phyloP scores from a whole-genome alignment of 2,888 invertebrate species.

The Teleiodes luculella region DNA sequence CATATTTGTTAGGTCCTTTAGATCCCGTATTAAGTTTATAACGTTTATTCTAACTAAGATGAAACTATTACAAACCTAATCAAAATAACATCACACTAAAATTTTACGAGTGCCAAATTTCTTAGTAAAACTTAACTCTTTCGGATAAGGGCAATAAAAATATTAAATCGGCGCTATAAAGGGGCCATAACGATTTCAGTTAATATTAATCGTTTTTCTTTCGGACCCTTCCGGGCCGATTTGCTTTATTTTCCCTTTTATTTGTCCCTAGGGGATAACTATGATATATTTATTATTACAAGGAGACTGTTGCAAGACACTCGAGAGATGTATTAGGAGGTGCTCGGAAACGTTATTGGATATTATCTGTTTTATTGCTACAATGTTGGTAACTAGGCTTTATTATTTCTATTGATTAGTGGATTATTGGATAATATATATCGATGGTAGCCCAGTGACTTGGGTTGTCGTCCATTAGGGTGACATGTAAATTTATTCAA shows the following conservation, averaged over 20 bases:
- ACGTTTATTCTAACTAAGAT: too few species aligned
- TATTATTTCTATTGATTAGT: conserved; percentile 6
- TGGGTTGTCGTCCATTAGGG: too few species aligned
- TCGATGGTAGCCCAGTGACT: too few species aligned
- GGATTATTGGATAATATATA: too few species aligned
- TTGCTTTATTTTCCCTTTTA: conserved; percentile 75
- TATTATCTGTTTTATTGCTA: conserved; percentile 39
- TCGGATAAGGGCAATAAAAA: conserved; percentile 63
- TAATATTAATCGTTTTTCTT: conserved; percentile 79
- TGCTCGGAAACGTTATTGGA: conserved; percentile 41
- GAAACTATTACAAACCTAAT: background rate
- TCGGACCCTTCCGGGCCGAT: conserved; percentile 71
- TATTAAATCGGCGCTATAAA: conserved; percentile 68
- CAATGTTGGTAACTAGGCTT: background rate
- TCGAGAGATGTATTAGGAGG: conserved; percentile 68
- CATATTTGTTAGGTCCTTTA: too few species aligned
- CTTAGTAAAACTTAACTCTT: conserved; percentile 56
- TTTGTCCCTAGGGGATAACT: conserved; percentile 67
- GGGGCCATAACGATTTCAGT: conserved; percentile 73
- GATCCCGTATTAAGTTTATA: too few species aligned
- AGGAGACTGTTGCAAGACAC: conserved; percentile 64
- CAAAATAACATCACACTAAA: conserved; percentile 28
- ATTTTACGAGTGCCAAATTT: conserved; percentile 50
- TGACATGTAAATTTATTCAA: too few species aligned
- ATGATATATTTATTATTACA: conserved; percentile 77